These are phyloP conservation scores for Casuarius casuarius DNA, from an alignment of 2,113 vertebrate genomes.

Conservation along the genomic window DNA sequence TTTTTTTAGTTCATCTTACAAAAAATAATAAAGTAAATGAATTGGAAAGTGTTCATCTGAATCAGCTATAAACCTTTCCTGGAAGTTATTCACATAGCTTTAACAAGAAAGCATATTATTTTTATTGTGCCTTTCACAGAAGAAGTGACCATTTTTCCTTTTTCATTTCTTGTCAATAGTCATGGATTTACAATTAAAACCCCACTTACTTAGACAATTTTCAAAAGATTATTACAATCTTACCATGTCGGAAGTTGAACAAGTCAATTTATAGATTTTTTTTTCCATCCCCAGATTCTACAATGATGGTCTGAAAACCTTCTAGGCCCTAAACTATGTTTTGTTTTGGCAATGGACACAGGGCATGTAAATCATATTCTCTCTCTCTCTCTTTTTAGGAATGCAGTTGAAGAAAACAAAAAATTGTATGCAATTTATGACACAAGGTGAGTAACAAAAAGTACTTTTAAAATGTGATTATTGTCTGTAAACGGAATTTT, in stretches of 20 bases:
- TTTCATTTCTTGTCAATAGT: slow-evolving; percentile 48
- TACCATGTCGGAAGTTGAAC: slow-evolving; percentile 29
- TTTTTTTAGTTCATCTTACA: not conserved
- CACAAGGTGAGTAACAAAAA: slow-evolving; percentile 84
- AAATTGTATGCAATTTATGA: slow-evolving; percentile 93
- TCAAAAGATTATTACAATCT: slow-evolving; percentile 29
- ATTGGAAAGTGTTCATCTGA: not conserved
- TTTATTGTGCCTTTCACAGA: slow-evolving; percentile 33
- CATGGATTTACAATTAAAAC: slow-evolving; percentile 56
- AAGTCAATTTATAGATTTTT: slow-evolving; percentile 18
- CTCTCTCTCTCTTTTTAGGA: slow-evolving; percentile 83
- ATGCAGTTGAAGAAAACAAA: slow-evolving; percentile 92
- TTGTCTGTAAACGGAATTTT: not conserved
- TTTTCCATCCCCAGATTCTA: not conserved
- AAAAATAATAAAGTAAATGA: not conserved
- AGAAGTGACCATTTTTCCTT: slow-evolving; percentile 23
- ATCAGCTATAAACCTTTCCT: not conserved
- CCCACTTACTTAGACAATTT: slow-evolving; percentile 39
- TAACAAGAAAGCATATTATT: not conserved
- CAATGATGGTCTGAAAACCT: not conserved
- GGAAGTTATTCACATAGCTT: not conserved
- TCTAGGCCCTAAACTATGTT: not conserved
- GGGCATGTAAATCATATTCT: slow-evolving; percentile 11
- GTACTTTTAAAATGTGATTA: not conserved
- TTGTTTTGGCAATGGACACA: not conserved